Conservation (phyloP, 2,113 vertebrate species). For the Salvelinus sp. region DNA sequence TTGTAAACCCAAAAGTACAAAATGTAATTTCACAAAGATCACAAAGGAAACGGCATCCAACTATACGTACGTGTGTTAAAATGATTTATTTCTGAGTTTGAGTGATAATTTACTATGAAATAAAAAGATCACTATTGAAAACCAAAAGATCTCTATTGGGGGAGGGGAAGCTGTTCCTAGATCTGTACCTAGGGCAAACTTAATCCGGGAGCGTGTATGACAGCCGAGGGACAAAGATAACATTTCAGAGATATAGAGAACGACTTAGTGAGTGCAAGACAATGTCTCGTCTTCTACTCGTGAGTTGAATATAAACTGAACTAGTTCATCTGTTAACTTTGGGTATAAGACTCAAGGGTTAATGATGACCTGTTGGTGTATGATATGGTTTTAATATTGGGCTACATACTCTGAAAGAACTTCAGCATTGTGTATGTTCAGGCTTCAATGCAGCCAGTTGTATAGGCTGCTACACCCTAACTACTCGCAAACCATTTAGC, state of each 20-base stretch:
- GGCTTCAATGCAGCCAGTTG: not conserved
- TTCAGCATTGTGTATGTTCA: not conserved
- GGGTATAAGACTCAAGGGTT: not conserved
- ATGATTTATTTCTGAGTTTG: not conserved
- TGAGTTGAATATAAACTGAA: slow-evolving; percentile 16
- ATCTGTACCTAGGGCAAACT: no score
- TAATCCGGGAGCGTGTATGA: no score
- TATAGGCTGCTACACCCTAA: not conserved
- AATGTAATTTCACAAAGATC: slow-evolving; percentile 33
- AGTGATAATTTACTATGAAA: not conserved
- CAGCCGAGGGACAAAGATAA: slow-evolving; percentile 27
- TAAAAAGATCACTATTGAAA: not conserved
- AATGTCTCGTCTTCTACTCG: slow-evolving; percentile 33
- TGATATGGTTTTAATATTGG: not conserved
- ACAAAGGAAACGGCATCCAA: slow-evolving; percentile 35
- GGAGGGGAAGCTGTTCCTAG: no score
- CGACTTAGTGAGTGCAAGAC: slow-evolving; percentile 21
- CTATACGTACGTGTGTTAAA: slow-evolving; percentile 6
- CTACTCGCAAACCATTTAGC: not conserved
- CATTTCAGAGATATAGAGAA: slow-evolving; percentile 37
- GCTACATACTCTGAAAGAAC: not conserved
- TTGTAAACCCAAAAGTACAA: slow-evolving; percentile 24
- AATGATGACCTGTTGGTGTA: not conserved
- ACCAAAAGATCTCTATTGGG: not conserved
- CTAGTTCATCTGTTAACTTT: not conserved